These are phyloP conservation scores for Neodiprion virginianus DNA, from an alignment of 1,140 invertebrate species.

Conservation along the genomic window DNA sequence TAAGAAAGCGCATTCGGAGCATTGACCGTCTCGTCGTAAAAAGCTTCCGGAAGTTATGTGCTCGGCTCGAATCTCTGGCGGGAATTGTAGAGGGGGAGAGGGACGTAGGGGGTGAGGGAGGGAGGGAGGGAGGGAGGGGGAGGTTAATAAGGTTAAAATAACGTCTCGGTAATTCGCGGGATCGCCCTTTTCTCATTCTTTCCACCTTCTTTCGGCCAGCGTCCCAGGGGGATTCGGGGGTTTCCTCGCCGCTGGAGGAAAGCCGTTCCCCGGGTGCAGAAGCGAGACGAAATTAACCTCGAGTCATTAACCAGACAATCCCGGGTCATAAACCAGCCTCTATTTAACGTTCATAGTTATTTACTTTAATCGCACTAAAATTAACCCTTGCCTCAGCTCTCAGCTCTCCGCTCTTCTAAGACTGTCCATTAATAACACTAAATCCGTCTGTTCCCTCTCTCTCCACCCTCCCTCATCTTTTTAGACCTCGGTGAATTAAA, in stretches of 20 bases:
- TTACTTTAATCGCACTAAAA: too few relatives aligned
- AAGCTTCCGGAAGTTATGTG: background rate
- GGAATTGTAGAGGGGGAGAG: background rate
- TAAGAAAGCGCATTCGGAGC: too few relatives aligned
- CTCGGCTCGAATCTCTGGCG: background rate
- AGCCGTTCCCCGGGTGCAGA: background rate
- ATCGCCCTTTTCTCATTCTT: too few relatives aligned
- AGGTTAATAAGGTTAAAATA: constrained; percentile 3
- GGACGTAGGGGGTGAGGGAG: background rate
- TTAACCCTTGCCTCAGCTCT: too few relatives aligned
- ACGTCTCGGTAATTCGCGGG: background rate
- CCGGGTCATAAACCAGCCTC: background rate
- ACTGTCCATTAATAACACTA: too few relatives aligned
- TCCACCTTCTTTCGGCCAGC: too few relatives aligned
- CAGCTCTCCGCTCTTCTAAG: too few relatives aligned
- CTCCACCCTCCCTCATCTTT: too few relatives aligned
- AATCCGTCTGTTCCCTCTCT: too few relatives aligned
- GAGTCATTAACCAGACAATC: background rate
- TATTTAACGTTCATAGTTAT: background rate
- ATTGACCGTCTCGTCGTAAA: background rate
- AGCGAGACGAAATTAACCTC: constrained; percentile 2
- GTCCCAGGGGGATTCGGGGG: too few relatives aligned
- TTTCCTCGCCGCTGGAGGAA: too few relatives aligned
- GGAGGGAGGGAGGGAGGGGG: background rate
- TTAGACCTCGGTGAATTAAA: too few relatives aligned